Base-by-base conservation (phyloP, 2,888 invertebrate species). In the Ormyrus thymus region DNA sequence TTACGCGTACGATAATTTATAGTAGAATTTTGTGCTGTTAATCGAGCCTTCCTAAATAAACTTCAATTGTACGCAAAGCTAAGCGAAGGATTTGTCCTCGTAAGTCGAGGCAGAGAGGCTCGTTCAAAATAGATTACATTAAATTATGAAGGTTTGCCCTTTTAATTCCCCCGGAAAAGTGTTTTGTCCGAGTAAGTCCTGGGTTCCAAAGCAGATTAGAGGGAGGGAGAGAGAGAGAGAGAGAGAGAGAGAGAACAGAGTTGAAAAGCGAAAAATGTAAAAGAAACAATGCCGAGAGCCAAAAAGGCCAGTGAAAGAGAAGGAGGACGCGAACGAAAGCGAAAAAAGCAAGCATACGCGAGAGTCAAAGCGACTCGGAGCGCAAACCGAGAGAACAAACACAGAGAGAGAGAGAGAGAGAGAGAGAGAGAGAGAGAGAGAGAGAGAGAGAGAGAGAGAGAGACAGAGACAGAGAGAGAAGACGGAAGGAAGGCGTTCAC, bases 261-360 rank as follows among this genome's bases (percentile, higher is more conserved):
- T 45, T 61, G 61, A 8, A 45, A 61, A 45, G 53, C 3, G 43
- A 66, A 66, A 53, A 66, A 66, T 43, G 65, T 45, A 53, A 66
- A 66, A 53, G 29, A 43, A 29, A 66, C n/a, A 7, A 9, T 10
- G 10, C 61, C 15, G 43, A 13, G 10, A 11, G 65, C 45, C 9
- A 46, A 43, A 45, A 45, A 43, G 9, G 29, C 6, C 8, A 46
- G 55, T 55, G 13, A 6, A 68, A 45, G 48, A 48, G 43, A 51
- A 8, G 43, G 1, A 68, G 7, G 7, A 3, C 29, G 56, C 9
- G 46, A 15, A 15, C 51, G n/a, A 59, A 68, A 7, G 43, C 8
- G 7, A 55, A 11, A 6, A 66, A 65, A 65, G 51, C 7, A 61
- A 10, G 61, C 45, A 5, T 5, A 11, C 11, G 10, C 10, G 29